phyloP scores from a whole-genome alignment of 1,140 invertebrate species.

The Euborellia annulipes region DNA sequence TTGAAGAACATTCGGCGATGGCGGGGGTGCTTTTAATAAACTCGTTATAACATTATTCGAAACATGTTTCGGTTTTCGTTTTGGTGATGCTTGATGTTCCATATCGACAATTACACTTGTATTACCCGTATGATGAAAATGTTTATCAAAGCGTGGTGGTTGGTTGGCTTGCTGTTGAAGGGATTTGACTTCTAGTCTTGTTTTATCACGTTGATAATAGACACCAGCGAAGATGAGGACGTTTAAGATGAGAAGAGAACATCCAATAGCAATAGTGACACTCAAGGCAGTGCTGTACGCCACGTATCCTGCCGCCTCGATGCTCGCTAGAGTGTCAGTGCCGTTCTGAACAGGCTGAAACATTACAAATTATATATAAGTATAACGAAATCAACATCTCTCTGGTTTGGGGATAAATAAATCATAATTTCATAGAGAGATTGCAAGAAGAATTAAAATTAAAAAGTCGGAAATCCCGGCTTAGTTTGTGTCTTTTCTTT shows the following conservation, averaged over 20 bases:
- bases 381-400: no score
- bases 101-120: conserved; percentile 58
- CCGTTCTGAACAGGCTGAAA: no score
- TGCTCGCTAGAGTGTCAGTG: conserved; percentile 48
- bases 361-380: no score
- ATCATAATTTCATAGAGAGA: no score
- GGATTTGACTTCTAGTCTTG: conserved; percentile 60
- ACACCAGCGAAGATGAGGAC: conserved; percentile 74
- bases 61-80: conserved; percentile 42
- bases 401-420: no score
- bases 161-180: conserved; percentile 46
- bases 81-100: conserved; percentile 52
- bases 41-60: conserved; percentile 38
- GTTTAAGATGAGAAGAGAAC: conserved; percentile 68
- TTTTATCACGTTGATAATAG: conserved; percentile 74
- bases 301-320: conserved; percentile 61
- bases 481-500: no score
- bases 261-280: conserved; percentile 78
- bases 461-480: no score
- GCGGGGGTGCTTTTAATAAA: conserved; percentile 33
- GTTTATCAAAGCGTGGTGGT: conserved; percentile 50
- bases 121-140: conserved; percentile 40
- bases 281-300: conserved; percentile 68
- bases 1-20: conserved; percentile 37
- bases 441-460: no score